Evolutionary conservation across 1,140 invertebrate genomes (phyloP).

Genomic region (Ridgeia piscesae): DNA sequence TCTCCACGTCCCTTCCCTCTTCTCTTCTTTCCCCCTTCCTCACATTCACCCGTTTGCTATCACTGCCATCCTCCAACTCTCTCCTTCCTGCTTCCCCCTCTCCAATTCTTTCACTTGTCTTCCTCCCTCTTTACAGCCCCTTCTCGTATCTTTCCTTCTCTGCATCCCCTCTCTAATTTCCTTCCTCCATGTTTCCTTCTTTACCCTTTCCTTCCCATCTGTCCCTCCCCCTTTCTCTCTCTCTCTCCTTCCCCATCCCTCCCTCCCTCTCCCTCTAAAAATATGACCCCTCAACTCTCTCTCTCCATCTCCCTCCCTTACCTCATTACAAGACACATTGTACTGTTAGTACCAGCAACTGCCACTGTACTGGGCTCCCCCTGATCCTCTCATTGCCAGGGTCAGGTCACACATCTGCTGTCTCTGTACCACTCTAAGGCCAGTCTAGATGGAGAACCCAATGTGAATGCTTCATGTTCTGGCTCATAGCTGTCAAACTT

Average conservation of each 20-base stretch:
- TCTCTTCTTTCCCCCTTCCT: neutral
- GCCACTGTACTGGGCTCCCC: too few relatives aligned
- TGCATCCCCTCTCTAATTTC: neutral
- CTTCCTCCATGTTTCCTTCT: neutral
- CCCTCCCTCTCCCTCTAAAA: too few relatives aligned
- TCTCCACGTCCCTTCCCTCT: neutral
- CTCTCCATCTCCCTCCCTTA: constrained; percentile 34
- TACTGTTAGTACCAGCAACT: too few relatives aligned
- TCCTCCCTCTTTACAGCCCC: neutral
- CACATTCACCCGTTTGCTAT: neutral
- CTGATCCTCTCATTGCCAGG: neutral
- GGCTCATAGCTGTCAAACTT: too few relatives aligned
- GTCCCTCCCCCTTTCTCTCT: neutral
- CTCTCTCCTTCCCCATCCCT: too few relatives aligned
- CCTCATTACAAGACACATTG: too few relatives aligned
- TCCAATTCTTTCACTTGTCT: neutral
- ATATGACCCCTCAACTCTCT: too few relatives aligned
- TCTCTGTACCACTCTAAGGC: too few relatives aligned
- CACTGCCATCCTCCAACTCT: neutral
- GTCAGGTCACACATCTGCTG: too few relatives aligned
- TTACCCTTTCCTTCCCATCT: neutral
- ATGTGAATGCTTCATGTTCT: too few relatives aligned
- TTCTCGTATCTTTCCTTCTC: neutral
- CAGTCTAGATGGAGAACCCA: too few relatives aligned
- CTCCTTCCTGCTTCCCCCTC: neutral